Percentiles rank a stretch among this genome's conserved stretches.
These are phyloP conservation scores for Dermatemys mawii DNA, from an alignment of 2,113 vertebrate genomes.

Conservation along the genomic window DNA sequence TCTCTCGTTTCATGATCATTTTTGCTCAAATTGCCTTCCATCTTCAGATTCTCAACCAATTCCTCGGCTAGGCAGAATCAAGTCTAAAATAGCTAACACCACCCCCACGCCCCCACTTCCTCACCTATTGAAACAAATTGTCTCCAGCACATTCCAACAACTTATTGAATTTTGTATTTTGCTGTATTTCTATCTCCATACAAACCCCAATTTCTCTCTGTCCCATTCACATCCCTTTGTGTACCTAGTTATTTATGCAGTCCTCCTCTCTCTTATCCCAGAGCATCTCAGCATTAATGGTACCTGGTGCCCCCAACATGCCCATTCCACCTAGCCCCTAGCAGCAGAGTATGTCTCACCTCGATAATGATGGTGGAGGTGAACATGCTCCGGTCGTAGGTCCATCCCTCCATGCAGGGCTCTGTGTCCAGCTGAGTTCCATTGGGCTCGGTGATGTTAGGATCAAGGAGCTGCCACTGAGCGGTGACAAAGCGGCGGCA, in stretches of 20 bases:
- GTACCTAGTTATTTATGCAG: background rate
- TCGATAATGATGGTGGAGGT: conserved; percentile 83
- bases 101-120: background rate
- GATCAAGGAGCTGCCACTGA: conserved; percentile 70
- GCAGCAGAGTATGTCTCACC: conserved; percentile 37
- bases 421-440: conserved; percentile 18
- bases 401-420: conserved; percentile 81
- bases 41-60: background rate
- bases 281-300: background rate
- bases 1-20: background rate
- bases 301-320: rapidly evolving
- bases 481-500: conserved; percentile 72
- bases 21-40: background rate
- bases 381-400: conserved; percentile 74
- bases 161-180: background rate
- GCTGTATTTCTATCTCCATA: background rate
- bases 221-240: background rate
- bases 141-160: background rate
- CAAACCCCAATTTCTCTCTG: background rate
- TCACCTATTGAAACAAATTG: background rate
- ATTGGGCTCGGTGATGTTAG: background rate
- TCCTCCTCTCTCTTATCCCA: background rate
- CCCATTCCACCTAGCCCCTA: rapidly evolving
- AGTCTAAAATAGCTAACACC: background rate
- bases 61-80: background rate